Conservation (phyloP, 2,888 invertebrate species). For the Amphimallon solstitiale region DNA sequence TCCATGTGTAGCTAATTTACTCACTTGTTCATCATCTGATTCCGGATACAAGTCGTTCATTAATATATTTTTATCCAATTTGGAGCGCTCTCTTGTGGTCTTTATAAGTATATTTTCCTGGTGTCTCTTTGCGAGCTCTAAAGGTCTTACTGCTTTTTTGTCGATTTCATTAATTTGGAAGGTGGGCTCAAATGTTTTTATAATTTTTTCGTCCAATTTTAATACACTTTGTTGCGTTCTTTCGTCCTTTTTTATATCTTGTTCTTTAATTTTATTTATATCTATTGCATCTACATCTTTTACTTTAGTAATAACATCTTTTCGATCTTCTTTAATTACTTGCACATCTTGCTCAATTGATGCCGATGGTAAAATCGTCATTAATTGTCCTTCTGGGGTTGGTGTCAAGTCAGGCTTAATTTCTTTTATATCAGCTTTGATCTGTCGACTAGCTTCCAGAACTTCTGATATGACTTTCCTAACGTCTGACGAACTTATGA, state of each 20-base stretch:
- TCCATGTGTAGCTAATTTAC: not conserved
- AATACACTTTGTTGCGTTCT: conserved; percentile 7
- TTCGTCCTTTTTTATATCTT: conserved; percentile 3
- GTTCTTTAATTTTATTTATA: not conserved
- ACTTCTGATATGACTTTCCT: conserved; percentile 63
- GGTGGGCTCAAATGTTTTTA: conserved; percentile 39
- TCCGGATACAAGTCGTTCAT: no score
- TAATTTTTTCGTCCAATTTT: conserved; percentile 36
- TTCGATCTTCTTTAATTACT: conserved; percentile 48
- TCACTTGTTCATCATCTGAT: not conserved
- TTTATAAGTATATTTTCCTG: conserved; percentile 2
- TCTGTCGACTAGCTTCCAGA: conserved; percentile 64
- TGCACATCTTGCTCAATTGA: conserved; percentile 50
- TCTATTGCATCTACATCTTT: not conserved
- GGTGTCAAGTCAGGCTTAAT: conserved; percentile 66
- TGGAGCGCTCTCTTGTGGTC: not conserved
- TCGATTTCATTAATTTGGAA: conserved; percentile 37
- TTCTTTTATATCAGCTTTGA: conserved; percentile 64
- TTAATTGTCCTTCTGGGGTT: conserved; percentile 63
- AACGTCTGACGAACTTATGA: conserved; percentile 52
- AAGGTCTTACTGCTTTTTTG: conserved; percentile 9
- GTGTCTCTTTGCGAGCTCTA: conserved; percentile 7
- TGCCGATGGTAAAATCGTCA: conserved; percentile 54
- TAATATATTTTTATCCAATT: no score
- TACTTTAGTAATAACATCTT: conserved; percentile 2